phyloP scores from a whole-genome alignment of 2,797 vertebrate species.

The Oceanodroma leucorhoa region DNA sequence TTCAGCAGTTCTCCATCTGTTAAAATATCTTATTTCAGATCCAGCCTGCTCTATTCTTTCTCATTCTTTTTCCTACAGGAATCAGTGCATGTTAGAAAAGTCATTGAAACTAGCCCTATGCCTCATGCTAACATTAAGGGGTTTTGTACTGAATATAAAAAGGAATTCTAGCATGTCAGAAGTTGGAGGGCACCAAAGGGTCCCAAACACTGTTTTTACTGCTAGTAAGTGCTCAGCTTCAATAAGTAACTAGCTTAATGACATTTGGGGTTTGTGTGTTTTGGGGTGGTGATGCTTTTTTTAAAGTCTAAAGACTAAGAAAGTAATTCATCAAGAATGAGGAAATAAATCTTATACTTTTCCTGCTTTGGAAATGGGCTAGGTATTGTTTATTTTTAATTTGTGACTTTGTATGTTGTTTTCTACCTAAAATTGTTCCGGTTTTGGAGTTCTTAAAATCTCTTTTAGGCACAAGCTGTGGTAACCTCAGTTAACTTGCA shows the following conservation, averaged over 20 bases:
- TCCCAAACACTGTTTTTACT: not conserved
- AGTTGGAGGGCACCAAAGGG: not conserved
- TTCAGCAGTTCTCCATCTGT: not conserved
- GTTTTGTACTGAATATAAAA: not conserved
- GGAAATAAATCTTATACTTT: not conserved
- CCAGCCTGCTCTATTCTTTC: not conserved
- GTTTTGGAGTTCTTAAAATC: not conserved
- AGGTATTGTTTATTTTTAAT: not conserved
- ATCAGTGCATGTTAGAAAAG: not conserved
- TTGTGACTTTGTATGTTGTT: not conserved
- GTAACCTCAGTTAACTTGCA: slow-evolving; percentile 83
- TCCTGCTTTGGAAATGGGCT: not conserved
- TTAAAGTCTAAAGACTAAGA: not conserved
- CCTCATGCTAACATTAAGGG: not conserved
- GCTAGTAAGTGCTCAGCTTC: not conserved
- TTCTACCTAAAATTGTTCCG: not conserved
- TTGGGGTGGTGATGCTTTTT: not conserved
- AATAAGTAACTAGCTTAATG: accelerated
- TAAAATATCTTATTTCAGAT: not conserved
- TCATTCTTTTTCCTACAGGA: not conserved
- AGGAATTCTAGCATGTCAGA: not conserved
- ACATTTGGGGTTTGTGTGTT: not conserved
- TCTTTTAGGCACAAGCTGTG: slow-evolving; percentile 80
- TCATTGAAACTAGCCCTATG: not conserved
- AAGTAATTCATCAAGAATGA: not conserved